Evolutionary conservation across 2,113 vertebrate species (phyloP).

Genomic region (Morone saxatilis): DNA sequence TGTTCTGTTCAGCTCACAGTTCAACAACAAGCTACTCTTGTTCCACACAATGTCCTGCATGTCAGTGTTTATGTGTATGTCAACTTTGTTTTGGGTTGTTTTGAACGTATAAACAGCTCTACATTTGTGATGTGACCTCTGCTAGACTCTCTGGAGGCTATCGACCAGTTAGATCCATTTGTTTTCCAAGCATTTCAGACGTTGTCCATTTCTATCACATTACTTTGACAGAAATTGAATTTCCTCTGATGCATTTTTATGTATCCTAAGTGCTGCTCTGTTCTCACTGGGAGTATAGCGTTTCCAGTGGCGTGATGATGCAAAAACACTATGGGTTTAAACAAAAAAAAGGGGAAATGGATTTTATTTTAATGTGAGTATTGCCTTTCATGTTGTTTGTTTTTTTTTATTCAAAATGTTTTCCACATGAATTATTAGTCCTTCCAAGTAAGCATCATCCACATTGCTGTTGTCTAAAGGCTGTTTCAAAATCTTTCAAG

Average conservation of each 20-base stretch:
- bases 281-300: conserved; percentile 74
- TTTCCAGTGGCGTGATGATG: conserved; percentile 74
- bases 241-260: conserved; percentile 83
- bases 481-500: conserved; percentile 36
- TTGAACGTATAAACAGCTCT: conserved; percentile 40
- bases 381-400: conserved; percentile 46
- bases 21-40: conserved; percentile 23
- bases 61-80: conserved; percentile 40
- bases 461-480: background rate
- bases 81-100: conserved; percentile 69
- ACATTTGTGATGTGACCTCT: conserved; percentile 70
- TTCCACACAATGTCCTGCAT: conserved; percentile 18
- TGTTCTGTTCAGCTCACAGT: conserved; percentile 5
- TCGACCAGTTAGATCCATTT: conserved; percentile 79
- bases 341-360: conserved; percentile 60
- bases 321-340: conserved; percentile 70
- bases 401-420: conserved; percentile 23
- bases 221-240: conserved; percentile 84
- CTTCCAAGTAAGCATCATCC: background rate
- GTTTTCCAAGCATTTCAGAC: conserved; percentile 80
- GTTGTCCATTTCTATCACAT: conserved; percentile 84
- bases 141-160: conserved; percentile 76
- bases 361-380: conserved; percentile 70
- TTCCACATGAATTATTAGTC: conserved; percentile 19
- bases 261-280: conserved; percentile 78